A percentile compares a stretch with the other conserved stretches of the same genome.
These are phyloP conservation scores for Zoroaster sp. DNA, from an alignment of 53 echinoderm and acorn worm species.

Conservation along the genomic window DNA sequence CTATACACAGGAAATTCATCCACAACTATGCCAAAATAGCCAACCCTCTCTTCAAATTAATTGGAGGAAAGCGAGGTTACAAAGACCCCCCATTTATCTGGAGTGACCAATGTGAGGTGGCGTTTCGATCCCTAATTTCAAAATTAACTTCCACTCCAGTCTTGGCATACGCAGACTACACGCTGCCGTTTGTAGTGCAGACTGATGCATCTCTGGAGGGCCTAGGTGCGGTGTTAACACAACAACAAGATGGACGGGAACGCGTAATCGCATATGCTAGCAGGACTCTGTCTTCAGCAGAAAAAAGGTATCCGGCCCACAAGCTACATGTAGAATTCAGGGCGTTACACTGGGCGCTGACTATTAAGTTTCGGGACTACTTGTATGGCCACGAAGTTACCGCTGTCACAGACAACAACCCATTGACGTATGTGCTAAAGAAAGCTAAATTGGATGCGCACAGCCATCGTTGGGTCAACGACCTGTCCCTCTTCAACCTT, in stretches of 20 bases:
- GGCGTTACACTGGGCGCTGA: slow-evolving; percentile 19
- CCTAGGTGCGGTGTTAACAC: slow-evolving; percentile 14
- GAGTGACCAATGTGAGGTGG: neutral
- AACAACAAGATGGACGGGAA: slow-evolving; percentile 1
- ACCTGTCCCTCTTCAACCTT: slow-evolving; percentile 12
- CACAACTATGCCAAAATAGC: slow-evolving; percentile 57
- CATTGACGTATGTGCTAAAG: slow-evolving; percentile 25
- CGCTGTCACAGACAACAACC: slow-evolving; percentile 29
- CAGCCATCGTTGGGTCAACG: slow-evolving; percentile 27
- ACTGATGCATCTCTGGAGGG: slow-evolving; percentile 12
- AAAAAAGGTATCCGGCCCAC: too few relatives aligned
- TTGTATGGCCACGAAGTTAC: neutral
- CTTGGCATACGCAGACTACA: neutral
- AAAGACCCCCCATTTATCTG: neutral
- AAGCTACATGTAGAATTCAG: neutral
- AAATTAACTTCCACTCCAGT: neutral
- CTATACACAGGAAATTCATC: slow-evolving; percentile 61
- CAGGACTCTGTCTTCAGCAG: neutral
- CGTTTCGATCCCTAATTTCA: neutral
- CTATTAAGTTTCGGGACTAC: slow-evolving; percentile 20
- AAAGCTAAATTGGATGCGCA: slow-evolving; percentile 25
- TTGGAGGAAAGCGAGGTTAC: slow-evolving; percentile 16
- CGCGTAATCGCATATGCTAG: slow-evolving; percentile 2
- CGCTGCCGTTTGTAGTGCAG: neutral
- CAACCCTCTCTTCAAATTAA: slow-evolving; percentile 44